Evolutionary conservation across 2,113 vertebrate genomes (phyloP).

Genomic region (Leptobrachium ailaonicum): DNA sequence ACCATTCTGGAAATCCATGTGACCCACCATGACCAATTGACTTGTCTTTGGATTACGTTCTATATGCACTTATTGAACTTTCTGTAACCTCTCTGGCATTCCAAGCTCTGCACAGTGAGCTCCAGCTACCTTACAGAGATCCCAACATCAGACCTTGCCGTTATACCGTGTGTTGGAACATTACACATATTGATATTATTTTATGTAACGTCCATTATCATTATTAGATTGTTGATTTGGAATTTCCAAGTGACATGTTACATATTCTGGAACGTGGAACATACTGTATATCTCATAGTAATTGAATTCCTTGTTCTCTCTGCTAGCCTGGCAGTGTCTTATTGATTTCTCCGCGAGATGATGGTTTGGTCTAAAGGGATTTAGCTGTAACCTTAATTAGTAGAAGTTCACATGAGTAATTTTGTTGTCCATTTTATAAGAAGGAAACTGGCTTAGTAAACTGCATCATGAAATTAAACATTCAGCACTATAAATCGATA

Average conservation of each 20-base stretch:
- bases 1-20: too few relatives aligned
- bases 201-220: not conserved
- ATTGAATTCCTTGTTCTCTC: constrained; percentile 32
- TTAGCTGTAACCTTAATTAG: constrained; percentile 34
- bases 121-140: too few relatives aligned
- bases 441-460: constrained; percentile 27
- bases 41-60: too few relatives aligned
- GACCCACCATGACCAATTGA: too few relatives aligned
- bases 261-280: not conserved
- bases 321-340: constrained; percentile 11
- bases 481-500: constrained; percentile 41
- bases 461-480: constrained; percentile 33
- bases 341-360: constrained; percentile 15
- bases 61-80: too few relatives aligned
- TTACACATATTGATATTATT: not conserved
- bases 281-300: constrained; percentile 13
- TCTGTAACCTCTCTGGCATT: too few relatives aligned
- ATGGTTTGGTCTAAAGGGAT: constrained; percentile 38
- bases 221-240: not conserved
- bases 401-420: constrained; percentile 31
- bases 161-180: not conserved
- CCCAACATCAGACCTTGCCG: too few relatives aligned
- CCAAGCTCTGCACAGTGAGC: too few relatives aligned
- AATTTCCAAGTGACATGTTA: not conserved
- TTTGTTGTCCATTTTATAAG: constrained; percentile 44